phyloP scores from a whole-genome alignment of 2,888 invertebrate genomes.

The Oegoconia quadripuncta region DNA sequence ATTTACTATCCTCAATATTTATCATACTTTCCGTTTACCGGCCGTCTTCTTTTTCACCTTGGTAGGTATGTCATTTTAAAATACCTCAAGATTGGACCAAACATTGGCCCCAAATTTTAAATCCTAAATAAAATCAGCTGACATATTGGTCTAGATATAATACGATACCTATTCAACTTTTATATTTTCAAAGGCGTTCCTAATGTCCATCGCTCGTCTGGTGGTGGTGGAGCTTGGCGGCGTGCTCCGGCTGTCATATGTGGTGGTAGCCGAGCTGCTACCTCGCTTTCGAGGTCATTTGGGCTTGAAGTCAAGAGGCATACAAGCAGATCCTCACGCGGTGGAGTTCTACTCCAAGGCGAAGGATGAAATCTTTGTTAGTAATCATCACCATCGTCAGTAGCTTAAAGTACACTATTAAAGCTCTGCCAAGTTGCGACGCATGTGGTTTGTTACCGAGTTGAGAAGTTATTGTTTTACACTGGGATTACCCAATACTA shows the following conservation, averaged over 20 bases:
- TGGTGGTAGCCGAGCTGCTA: conserved; percentile 84
- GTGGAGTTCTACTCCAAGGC: conserved; percentile 42
- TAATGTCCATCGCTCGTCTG: conserved; percentile 73
- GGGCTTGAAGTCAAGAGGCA: conserved; percentile 43
- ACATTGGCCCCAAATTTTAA: background rate
- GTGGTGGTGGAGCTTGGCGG: conserved; percentile 81
- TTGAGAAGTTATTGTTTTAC: too few relatives aligned
- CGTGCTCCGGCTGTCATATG: conserved; percentile 81
- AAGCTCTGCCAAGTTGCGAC: too few relatives aligned
- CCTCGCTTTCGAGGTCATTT: conserved; percentile 65
- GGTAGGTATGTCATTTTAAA: too few relatives aligned
- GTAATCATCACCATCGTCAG: conserved; percentile 24
- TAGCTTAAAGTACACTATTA: background rate
- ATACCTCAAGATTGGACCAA: too few relatives aligned
- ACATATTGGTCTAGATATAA: too few relatives aligned
- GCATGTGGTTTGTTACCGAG: too few relatives aligned
- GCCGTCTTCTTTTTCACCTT: too few relatives aligned
- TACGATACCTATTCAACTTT: too few relatives aligned
- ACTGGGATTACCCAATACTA: too few relatives aligned
- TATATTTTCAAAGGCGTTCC: conserved; percentile 57
- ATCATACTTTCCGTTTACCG: too few relatives aligned
- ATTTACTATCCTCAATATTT: too few relatives aligned
- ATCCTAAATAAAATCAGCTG: too few relatives aligned
- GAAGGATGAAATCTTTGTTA: conserved; percentile 51
- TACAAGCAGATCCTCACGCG: conserved; percentile 36